A percentile compares a stretch with the other conserved stretches of the same genome.
Evolutionary conservation across 2,797 vertebrate species (phyloP).

Genomic region (Xenops minutus): DNA sequence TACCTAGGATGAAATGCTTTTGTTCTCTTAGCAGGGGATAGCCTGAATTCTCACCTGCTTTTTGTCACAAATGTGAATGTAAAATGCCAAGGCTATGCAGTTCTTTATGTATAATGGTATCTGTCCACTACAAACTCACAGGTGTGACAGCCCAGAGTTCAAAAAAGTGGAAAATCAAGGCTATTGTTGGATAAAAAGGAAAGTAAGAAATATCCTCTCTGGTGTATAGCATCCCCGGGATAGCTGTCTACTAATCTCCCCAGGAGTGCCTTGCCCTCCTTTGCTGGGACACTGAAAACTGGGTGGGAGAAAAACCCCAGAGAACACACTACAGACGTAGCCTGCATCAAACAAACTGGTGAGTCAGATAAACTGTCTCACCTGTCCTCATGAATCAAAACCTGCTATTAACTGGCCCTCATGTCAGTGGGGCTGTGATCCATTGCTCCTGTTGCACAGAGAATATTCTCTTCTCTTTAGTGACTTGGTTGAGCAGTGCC

Average conservation of each 20-base stretch:
- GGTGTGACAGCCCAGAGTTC: background rate
- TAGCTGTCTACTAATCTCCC: background rate
- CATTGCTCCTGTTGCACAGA: background rate
- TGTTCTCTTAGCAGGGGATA: background rate
- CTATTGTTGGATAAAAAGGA: background rate
- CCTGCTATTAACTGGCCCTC: background rate
- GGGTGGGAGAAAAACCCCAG: background rate
- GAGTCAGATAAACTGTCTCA: background rate
- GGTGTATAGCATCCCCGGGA: background rate
- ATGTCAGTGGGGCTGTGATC: background rate
- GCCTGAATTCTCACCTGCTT: background rate
- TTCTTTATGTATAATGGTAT: background rate
- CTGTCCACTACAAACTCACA: background rate
- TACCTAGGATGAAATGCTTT: background rate
- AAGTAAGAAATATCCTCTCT: background rate
- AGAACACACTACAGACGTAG: background rate
- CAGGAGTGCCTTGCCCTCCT: background rate
- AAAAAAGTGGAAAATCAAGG: background rate
- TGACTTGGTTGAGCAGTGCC: background rate
- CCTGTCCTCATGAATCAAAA: background rate
- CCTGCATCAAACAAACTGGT: background rate
- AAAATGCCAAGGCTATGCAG: background rate
- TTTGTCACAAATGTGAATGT: background rate
- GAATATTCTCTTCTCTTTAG: background rate
- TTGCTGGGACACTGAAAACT: background rate